Evolutionary conservation across 2,113 vertebrate species (phyloP).

Genomic region (Ardeotis arabs): DNA sequence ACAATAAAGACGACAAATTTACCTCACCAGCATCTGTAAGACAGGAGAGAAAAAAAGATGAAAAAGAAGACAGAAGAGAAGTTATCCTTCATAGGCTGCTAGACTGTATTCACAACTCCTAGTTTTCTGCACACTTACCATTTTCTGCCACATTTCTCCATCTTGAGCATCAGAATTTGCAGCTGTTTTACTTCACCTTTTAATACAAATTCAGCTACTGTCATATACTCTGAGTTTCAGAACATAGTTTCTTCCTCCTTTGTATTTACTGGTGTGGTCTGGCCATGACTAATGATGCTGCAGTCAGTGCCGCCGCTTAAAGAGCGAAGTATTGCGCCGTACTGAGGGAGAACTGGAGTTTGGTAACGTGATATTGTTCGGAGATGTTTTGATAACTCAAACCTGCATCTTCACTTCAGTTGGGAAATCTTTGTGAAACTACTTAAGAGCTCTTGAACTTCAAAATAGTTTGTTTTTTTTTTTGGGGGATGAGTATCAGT

Average conservation of each 20-base stretch:
- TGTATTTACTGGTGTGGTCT: not conserved
- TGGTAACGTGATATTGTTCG: not conserved
- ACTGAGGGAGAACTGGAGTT: not conserved
- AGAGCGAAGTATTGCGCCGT: not conserved
- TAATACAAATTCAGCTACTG: not conserved
- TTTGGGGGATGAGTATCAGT: not conserved
- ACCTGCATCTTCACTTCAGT: not conserved
- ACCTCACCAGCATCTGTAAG: not conserved
- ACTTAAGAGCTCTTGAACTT: not conserved
- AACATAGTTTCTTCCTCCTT: not conserved
- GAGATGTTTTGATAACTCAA: not conserved
- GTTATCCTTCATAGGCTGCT: not conserved
- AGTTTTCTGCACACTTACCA: not conserved
- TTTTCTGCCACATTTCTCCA: not conserved
- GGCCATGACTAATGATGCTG: not conserved
- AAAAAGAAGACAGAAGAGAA: not conserved
- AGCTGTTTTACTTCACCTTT: not conserved
- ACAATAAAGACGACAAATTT: not conserved
- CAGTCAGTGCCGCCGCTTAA: not conserved
- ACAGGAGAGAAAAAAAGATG: not conserved
- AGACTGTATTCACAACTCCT: not conserved
- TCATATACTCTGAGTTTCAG: not conserved
- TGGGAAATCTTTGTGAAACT: not conserved
- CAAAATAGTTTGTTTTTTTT: not conserved
- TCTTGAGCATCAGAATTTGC: not conserved